phyloP scores from a whole-genome alignment of 2,888 invertebrate genomes.

The Hydroisotoma schaefferi region DNA sequence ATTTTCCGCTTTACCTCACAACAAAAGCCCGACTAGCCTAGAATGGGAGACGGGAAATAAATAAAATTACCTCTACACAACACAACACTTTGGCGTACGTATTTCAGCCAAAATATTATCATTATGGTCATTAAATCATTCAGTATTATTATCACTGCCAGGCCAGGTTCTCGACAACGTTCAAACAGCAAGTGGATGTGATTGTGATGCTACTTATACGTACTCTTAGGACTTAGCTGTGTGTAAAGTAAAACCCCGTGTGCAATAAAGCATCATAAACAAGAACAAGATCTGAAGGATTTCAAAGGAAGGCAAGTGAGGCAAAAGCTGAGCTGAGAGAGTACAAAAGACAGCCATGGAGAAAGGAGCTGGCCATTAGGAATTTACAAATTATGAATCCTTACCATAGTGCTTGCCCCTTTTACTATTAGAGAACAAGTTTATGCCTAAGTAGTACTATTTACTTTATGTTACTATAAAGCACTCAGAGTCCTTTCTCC shows the following conservation, averaged over 20 bases:
- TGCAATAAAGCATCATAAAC: no score
- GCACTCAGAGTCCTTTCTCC: neutral
- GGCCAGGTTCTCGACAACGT: no score
- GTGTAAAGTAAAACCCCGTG: no score
- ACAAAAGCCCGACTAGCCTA: no score
- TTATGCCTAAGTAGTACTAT: conserved; percentile 7
- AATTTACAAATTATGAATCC: conserved; percentile 19
- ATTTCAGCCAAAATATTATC: neutral
- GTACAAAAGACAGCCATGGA: neutral
- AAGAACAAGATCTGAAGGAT: no score
- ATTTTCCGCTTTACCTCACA: no score
- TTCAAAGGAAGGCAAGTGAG: no score
- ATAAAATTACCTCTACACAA: neutral
- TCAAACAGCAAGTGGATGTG: neutral
- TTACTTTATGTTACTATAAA: conserved; percentile 6
- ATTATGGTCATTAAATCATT: conserved; percentile 15
- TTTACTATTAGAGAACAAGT: no score
- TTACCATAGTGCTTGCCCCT: neutral
- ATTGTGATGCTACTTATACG: neutral
- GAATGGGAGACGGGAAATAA: no score
- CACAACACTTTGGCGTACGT: neutral
- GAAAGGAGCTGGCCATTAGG: conserved; percentile 12
- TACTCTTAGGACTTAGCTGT: neutral
- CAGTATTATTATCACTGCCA: conserved; percentile 10
- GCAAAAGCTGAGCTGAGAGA: no score